Evolutionary conservation across 2,888 invertebrate species (phyloP).

Genomic region (Drosophila flavopinicola): DNA sequence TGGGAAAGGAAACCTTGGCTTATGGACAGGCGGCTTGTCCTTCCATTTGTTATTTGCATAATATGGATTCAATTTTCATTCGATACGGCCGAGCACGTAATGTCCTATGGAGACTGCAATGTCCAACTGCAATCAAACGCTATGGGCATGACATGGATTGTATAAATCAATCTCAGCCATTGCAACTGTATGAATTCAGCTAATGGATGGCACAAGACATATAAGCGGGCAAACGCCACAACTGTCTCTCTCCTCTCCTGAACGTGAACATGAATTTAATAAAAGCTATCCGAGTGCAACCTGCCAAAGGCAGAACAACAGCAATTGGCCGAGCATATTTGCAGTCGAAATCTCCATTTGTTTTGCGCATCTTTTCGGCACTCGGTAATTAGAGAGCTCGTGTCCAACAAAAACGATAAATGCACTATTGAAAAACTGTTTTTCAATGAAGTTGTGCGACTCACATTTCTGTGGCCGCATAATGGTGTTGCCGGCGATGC

Average conservation of each 20-base stretch:
- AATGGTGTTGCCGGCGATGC: constrained; percentile 37
- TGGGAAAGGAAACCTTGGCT: constrained; percentile 4
- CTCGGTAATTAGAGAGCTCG: constrained; percentile 31
- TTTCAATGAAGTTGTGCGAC: constrained; percentile 34
- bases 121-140: constrained; percentile 6
- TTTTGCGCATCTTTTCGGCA: constrained; percentile 7
- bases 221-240: constrained; percentile 9
- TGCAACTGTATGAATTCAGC: constrained; percentile 45
- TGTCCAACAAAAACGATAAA: constrained; percentile 35
- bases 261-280: constrained; percentile 5
- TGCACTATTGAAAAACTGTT: constrained; percentile 43
- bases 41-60: constrained; percentile 64
- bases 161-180: constrained; percentile 60
- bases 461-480: constrained; percentile 20
- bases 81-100: constrained; percentile 18
- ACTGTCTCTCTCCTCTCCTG: not conserved
- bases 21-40: constrained; percentile 4
- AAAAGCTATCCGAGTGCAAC: not conserved
- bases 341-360: constrained; percentile 11
- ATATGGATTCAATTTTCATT: constrained; percentile 60
- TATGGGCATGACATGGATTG: constrained; percentile 37
- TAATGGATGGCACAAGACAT: constrained; percentile 49
- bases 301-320: not conserved
- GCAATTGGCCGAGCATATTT: constrained; percentile 4
- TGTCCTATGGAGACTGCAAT: constrained; percentile 20